These are phyloP conservation scores for Pollenia griseotomentosa DNA, from an alignment of 2,888 invertebrate genomes.

Conservation along the genomic window DNA sequence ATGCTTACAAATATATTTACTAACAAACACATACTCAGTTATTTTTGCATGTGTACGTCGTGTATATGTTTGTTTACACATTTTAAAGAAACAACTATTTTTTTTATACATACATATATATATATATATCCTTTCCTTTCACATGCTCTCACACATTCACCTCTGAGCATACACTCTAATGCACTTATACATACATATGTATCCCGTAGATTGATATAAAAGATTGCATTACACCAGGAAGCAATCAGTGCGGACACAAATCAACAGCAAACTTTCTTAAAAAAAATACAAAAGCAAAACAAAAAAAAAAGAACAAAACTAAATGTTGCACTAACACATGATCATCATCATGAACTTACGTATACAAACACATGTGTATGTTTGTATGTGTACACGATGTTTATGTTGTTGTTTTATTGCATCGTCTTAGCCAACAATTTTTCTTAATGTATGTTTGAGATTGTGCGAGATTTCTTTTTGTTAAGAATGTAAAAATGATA, in stretches of 20 bases:
- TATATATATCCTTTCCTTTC: not conserved
- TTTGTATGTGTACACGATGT: slow-evolving; percentile 9
- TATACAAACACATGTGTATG: not conserved
- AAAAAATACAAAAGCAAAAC: slow-evolving; percentile 19
- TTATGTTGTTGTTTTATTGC: slow-evolving; percentile 28
- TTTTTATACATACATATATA: not conserved
- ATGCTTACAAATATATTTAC: slow-evolving; percentile 50
- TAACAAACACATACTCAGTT: not conserved
- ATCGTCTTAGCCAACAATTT: slow-evolving; percentile 40
- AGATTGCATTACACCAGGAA: slow-evolving; percentile 78
- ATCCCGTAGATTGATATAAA: slow-evolving; percentile 69
- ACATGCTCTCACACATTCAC: slow-evolving; percentile 18
- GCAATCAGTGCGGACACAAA: slow-evolving; percentile 81
- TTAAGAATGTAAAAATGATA: slow-evolving; percentile 39
- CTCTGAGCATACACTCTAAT: slow-evolving; percentile 36
- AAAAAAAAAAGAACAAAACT: slow-evolving; percentile 13
- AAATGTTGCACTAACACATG: slow-evolving; percentile 46
- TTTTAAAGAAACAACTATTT: slow-evolving; percentile 32
- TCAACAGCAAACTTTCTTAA: slow-evolving; percentile 69
- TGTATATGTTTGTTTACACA: slow-evolving; percentile 21
- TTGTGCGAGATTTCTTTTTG: slow-evolving; percentile 23
- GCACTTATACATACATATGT: slow-evolving; percentile 44
- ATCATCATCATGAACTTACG: slow-evolving; percentile 72
- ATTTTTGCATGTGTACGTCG: not conserved
- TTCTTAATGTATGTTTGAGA: slow-evolving; percentile 51